Base-by-base conservation (phyloP, 2,888 invertebrate species). In the Cheilosia vulpina region DNA sequence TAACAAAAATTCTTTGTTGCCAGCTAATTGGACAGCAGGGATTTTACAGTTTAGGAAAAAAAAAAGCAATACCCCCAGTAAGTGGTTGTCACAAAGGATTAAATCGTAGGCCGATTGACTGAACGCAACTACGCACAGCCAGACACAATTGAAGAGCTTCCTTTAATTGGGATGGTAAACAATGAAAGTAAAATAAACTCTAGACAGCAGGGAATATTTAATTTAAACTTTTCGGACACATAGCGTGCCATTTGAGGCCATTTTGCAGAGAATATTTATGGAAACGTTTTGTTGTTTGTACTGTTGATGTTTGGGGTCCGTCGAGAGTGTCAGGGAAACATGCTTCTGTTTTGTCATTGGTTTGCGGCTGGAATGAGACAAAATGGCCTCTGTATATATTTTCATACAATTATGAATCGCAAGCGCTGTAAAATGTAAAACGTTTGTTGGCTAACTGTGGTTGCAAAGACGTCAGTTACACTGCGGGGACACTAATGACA, bases 141-240 rank as follows among this genome's bases (percentile, higher is more conserved):
- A 50, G 31, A 27, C 7, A 17, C 34, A 50, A 45, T 50, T 65
- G 34, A 65, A 52, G 52, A 34, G 65, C 15, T 17, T 50, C 65
- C 65, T 50, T 65, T 45, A 65, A 65, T 65, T 34, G 38, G 34
- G 19, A 19, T 50, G 34, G 21, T 11, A 50, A 34, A 65, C 50
- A 50, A 65, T 31, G 31, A 55, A 11, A 31, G 55, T 6, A 17
- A 55, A 55, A 27, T 53, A 15, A 65, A 19, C 15, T 17, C 15
- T n/a, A 65, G 65, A 34, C 34, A 21, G 47, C 34, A 27, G 65
- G 65, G 65, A n/a, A 50, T 50, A 65, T 65, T 50, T 65, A 50
- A 65, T 65, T 65, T 65, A 65, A 65, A 65, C 34, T 65, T 65
- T 47, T 47, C 47, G 47, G 47, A 47, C 47, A 47, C 17, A 47